Evolutionary conservation across 2,797 vertebrate species (phyloP).

Genomic region (Molossus molossus): DNA sequence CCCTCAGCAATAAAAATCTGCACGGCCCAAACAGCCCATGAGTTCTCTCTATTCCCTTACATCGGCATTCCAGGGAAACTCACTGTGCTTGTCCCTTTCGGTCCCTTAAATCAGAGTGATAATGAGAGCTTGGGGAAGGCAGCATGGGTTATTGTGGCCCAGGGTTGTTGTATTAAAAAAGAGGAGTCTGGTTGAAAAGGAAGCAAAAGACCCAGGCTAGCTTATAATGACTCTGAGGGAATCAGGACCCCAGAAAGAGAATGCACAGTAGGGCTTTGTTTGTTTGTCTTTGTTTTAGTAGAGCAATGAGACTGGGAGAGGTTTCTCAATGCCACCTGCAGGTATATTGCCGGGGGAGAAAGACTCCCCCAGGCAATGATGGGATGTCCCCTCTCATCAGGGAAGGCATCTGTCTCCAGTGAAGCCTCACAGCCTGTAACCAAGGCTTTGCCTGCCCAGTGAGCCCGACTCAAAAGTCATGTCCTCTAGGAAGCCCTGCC

Average conservation of each 20-base stretch:
- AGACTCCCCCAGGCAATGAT: background rate
- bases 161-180: background rate
- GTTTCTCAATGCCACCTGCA: background rate
- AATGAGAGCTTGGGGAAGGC: background rate
- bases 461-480: background rate
- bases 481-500: background rate
- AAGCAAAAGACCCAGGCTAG: constrained; percentile 2
- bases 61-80: background rate
- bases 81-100: background rate
- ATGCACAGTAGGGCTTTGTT: background rate
- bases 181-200: background rate
- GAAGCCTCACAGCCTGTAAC: background rate
- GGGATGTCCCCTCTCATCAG: background rate
- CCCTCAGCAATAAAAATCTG: constrained; percentile 51
- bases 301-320: background rate
- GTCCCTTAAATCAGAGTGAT: background rate
- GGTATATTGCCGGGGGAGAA: background rate
- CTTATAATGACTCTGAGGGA: background rate
- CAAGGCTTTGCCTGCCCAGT: background rate
- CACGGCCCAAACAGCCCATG: background rate
- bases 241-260: constrained; percentile 23
- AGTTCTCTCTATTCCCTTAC: background rate
- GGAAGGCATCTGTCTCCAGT: background rate
- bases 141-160: background rate
- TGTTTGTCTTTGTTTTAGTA: constrained; percentile 41